These are phyloP conservation scores for Nephrotoma guestfalica DNA, from an alignment of 2,888 invertebrate species.

Conservation along the genomic window DNA sequence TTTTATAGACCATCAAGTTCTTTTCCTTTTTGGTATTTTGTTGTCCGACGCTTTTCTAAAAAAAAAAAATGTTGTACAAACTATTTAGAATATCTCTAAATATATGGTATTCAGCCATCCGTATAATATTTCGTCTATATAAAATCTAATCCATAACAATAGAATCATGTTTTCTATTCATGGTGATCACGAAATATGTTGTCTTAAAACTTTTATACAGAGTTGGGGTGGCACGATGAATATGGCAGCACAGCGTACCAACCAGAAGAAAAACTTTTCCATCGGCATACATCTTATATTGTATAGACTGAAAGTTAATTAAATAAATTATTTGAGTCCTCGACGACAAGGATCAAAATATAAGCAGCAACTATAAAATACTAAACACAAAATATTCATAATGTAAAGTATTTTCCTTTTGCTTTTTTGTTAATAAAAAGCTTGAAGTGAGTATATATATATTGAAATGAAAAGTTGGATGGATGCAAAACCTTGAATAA, in stretches of 20 bases:
- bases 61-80: background rate
- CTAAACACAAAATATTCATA: background rate
- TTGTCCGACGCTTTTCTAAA: background rate
- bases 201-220: background rate
- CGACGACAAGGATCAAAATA: background rate
- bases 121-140: background rate
- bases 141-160: background rate
- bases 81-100: background rate
- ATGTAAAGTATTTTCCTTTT: background rate
- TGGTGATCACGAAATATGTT: background rate
- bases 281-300: background rate
- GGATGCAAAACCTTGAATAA: background rate
- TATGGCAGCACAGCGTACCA: background rate
- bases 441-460: background rate
- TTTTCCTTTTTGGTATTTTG: background rate
- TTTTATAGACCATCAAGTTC: background rate
- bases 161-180: background rate
- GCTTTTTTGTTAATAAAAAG: background rate
- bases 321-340: background rate
- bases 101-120: background rate
- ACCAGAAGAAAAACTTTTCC: background rate
- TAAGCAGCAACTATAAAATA: background rate
- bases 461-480: background rate
- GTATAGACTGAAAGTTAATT: background rate
- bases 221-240: background rate